Evolutionary conservation across 2,888 invertebrate genomes (phyloP).

Genomic region (Troides aeacus): DNA sequence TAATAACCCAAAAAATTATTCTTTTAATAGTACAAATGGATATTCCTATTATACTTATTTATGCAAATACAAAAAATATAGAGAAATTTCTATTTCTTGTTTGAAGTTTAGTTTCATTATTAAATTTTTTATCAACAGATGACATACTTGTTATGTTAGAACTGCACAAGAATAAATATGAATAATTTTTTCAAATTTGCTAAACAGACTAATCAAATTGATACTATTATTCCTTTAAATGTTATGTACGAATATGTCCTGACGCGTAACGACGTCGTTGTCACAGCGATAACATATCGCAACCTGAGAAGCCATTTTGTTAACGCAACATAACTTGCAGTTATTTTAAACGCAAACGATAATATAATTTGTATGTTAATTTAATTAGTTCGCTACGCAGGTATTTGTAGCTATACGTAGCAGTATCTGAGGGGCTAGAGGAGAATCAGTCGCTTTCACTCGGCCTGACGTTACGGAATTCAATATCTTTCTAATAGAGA

Average conservation of each 20-base stretch:
- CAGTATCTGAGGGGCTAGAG: not conserved
- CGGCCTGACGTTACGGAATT: slow-evolving; percentile 11
- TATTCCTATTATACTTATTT: too few species aligned
- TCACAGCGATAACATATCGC: slow-evolving; percentile 44
- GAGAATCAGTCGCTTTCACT: slow-evolving; percentile 20
- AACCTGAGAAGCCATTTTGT: slow-evolving; percentile 45
- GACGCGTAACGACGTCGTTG: slow-evolving; percentile 32
- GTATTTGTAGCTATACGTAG: slow-evolving; percentile 3
- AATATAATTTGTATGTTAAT: slow-evolving; percentile 20
- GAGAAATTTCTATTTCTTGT: too few species aligned
- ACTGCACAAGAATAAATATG: not conserved
- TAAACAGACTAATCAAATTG: not conserved
- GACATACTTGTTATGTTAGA: too few species aligned
- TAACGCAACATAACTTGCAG: slow-evolving; percentile 30
- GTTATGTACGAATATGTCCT: slow-evolving; percentile 13
- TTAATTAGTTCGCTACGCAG: slow-evolving; percentile 9
- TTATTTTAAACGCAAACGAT: slow-evolving; percentile 14
- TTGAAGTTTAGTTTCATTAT: not conserved
- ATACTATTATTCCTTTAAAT: slow-evolving; percentile 8
- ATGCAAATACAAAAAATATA: too few species aligned
- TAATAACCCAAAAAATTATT: too few species aligned
- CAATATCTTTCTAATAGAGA: not conserved
- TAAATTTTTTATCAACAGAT: not conserved
- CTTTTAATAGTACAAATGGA: too few species aligned
- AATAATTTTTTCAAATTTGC: not conserved